Evolutionary conservation across 2,797 vertebrate genomes (phyloP).

Genomic region (Somateria mollissima): DNA sequence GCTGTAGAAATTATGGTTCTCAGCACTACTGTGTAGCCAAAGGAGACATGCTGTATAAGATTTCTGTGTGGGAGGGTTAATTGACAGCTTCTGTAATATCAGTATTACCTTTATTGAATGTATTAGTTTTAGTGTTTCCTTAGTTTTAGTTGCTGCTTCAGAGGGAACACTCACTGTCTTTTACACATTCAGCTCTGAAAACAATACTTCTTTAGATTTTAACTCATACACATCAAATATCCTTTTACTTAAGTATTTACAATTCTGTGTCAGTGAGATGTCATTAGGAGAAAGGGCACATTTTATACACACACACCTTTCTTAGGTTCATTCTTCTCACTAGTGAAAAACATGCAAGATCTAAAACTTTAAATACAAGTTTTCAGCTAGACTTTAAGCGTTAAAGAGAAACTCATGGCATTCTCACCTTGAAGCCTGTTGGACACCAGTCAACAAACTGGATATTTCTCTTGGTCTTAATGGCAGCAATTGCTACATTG

Average conservation of each 20-base stretch:
- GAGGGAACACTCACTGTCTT: not conserved
- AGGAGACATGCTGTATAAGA: not conserved
- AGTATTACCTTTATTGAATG: not conserved
- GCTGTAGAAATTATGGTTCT: not conserved
- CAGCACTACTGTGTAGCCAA: not conserved
- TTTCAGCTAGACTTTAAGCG: not conserved
- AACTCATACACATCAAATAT: not conserved
- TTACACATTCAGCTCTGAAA: not conserved
- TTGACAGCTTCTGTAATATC: not conserved
- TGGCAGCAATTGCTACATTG: slow-evolving; percentile 88
- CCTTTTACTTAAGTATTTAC: not conserved
- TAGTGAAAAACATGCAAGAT: not conserved
- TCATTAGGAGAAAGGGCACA: not conserved
- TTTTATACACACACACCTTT: not conserved
- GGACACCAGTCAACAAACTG: slow-evolving; percentile 87
- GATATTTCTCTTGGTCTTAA: slow-evolving; percentile 88
- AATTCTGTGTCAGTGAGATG: not conserved
- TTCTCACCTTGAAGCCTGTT: slow-evolving; percentile 81
- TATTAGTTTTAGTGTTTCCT: not conserved
- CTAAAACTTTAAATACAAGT: not conserved
- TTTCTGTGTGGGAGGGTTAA: not conserved
- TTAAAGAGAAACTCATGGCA: not conserved
- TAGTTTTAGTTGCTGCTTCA: not conserved
- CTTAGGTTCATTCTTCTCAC: rapidly evolving
- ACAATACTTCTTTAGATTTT: not conserved